Percentiles rank a stretch among this genome's conserved stretches.
These are phyloP conservation scores for Sus scrofa DNA, from an alignment of 2,113 vertebrate genomes.

Conservation along the genomic window DNA sequence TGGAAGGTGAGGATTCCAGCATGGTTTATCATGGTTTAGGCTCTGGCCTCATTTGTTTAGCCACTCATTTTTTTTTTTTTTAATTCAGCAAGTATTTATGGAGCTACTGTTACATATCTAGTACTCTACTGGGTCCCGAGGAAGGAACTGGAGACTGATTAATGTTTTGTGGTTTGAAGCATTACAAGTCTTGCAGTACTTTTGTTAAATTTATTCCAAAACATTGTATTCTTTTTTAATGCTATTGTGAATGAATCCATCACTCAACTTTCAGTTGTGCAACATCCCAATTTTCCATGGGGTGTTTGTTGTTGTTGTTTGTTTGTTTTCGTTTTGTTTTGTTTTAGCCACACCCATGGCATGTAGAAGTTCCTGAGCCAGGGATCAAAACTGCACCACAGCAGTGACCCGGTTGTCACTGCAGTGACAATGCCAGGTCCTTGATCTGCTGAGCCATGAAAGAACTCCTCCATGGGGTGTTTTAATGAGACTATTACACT, in stretches of 20 bases:
- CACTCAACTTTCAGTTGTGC: not conserved
- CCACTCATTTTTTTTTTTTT: not conserved
- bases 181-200: not conserved
- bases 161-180: not conserved
- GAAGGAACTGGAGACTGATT: not conserved
- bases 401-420: too few relatives aligned
- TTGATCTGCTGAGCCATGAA: too few relatives aligned
- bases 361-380: too few relatives aligned
- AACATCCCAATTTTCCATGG: not conserved
- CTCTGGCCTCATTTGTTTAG: not conserved
- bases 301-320: too few relatives aligned
- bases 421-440: too few relatives aligned
- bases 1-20: not conserved
- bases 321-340: too few relatives aligned
- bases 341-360: too few relatives aligned
- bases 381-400: too few relatives aligned
- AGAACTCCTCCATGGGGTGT: not conserved
- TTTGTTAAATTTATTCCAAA: not conserved
- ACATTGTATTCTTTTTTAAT: conserved; percentile 7
- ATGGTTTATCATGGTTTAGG: not conserved
- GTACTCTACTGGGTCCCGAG: not conserved
- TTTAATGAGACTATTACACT: not conserved
- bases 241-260: not conserved
- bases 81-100: not conserved
- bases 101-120: not conserved